Base-by-base conservation (phyloP, 1,140 invertebrate genomes). In the Microplitis mediator region DNA sequence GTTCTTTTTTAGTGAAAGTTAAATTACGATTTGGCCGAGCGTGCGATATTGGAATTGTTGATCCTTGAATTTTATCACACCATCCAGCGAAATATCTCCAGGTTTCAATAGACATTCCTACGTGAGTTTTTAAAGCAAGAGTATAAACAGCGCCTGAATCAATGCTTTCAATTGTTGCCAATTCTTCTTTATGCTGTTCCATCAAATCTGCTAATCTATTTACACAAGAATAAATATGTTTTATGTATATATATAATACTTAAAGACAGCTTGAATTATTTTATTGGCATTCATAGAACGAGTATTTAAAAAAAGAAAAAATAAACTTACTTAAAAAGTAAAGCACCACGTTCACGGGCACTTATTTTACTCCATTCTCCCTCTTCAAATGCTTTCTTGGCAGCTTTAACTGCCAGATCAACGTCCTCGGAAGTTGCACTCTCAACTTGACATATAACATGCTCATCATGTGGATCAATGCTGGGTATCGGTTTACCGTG, bases 101-200 rank as follows among this genome's bases (percentile, higher is more conserved):
- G 0, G 94, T 95, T 76, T 97, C 95, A 54, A 97, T 96, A 1
- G 94, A 96, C 95, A 97, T 97, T 31, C 95, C 95, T 5, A 97
- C 86, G 81, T 97, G 97, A 0, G 97, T 98, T 82, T 98, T 98
- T 5, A 98, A 80, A 0, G 97, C 97, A 32, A 98, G 86, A 0
- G 97, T 98, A 83, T 98, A 98, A 0, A 98, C 97, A 0, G 97
- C 97, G 4, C 97, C 97, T 0, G 95, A 97, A 83, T 98, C 97
- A 4, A 98, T 89, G 0, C 92, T 92, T 81, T 98, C 97, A 5
- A 98, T 92, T 0, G 96, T 98, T 0, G 97, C 97, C 75, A 98
- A 87, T 80, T 98, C 97, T 84, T 98, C 96, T 85, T 95, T 95
- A 81, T 98, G 92, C 76, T 95, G 83, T 74, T 98, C 95, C 96